Conservation (phyloP, 2,888 invertebrate species). For the Papilio gigon region DNA sequence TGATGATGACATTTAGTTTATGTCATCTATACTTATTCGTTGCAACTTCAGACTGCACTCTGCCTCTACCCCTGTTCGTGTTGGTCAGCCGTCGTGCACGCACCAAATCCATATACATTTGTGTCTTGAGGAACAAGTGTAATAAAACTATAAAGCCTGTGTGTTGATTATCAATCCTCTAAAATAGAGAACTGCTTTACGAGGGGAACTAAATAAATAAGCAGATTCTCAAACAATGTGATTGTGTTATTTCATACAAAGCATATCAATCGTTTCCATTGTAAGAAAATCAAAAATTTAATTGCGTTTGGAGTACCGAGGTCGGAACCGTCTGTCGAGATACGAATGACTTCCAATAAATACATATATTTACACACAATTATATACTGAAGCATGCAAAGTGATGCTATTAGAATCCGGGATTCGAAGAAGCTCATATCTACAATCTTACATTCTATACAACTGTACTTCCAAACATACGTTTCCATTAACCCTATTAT, state of each 20-base stretch:
- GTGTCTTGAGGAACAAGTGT: too few species aligned
- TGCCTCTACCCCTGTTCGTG: too few species aligned
- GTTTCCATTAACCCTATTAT: not conserved
- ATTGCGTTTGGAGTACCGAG: constrained; percentile 10
- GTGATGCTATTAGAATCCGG: constrained; percentile 27
- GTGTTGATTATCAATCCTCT: too few species aligned
- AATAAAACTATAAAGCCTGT: too few species aligned
- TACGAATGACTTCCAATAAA: constrained; percentile 17
- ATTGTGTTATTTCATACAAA: not conserved
- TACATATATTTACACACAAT: not conserved
- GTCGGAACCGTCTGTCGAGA: constrained; percentile 9
- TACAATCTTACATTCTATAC: constrained; percentile 14
- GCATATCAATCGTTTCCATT: not conserved
- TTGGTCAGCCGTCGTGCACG: too few species aligned
- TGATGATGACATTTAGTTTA: too few species aligned
- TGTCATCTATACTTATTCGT: too few species aligned
- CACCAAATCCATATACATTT: too few species aligned
- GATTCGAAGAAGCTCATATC: constrained; percentile 13
- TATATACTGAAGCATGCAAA: constrained; percentile 7
- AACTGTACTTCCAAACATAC: constrained; percentile 2
- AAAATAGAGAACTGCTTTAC: too few species aligned
- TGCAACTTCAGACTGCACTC: too few species aligned
- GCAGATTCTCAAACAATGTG: too few species aligned
- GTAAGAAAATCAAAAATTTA: constrained; percentile 1
- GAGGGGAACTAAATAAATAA: too few species aligned